phyloP scores from a whole-genome alignment of 2,113 vertebrate species.

The Albula goreensis region DNA sequence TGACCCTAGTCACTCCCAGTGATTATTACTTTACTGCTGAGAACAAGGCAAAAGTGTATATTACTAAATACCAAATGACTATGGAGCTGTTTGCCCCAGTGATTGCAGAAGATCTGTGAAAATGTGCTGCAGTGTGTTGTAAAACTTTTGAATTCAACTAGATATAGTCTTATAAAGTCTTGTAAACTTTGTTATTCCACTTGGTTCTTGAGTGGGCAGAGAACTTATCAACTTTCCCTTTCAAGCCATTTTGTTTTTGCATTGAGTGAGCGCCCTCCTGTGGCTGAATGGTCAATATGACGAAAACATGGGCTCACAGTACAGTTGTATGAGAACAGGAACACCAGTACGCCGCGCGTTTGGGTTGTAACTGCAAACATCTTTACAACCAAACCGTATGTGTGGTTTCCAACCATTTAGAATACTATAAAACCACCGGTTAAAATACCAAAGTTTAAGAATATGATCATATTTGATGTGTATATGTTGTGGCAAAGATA shows the following conservation, averaged over 20 bases:
- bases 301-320: neutral
- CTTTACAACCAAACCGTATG: neutral
- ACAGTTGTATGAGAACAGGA: neutral
- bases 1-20: neutral
- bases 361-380: neutral
- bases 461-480: neutral
- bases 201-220: neutral
- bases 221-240: neutral
- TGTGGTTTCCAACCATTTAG: neutral
- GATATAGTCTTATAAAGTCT: neutral
- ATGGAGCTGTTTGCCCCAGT: neutral
- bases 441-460: neutral
- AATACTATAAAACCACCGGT: neutral
- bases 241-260: neutral
- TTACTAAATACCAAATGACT: neutral
- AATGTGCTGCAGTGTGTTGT: neutral
- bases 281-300: conserved; percentile 27
- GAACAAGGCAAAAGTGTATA: neutral
- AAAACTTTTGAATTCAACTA: neutral
- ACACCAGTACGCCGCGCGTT: conserved; percentile 7
- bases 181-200: neutral
- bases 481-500: neutral
- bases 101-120: neutral
- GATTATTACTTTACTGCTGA: neutral
- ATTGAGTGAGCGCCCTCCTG: conserved; percentile 52